Evolutionary conservation across 2,888 invertebrate genomes (phyloP).

Genomic region (Agriotes lineatus): DNA sequence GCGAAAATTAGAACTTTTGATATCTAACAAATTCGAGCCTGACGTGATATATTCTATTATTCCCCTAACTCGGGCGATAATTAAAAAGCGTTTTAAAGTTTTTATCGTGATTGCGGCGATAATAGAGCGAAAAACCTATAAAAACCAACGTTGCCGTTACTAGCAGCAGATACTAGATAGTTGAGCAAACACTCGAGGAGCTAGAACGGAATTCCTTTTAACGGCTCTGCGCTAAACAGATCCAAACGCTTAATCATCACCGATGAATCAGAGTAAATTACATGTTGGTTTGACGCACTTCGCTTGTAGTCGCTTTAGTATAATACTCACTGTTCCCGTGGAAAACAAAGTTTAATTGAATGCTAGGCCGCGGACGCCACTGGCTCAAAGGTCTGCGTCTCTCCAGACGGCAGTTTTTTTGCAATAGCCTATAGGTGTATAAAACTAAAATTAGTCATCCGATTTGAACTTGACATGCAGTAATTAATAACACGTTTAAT

Average conservation of each 20-base stretch:
- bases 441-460: background rate
- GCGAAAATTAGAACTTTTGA: background rate
- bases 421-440: background rate
- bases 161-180: background rate
- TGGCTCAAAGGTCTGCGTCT: background rate
- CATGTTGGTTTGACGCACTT: slow-evolving; percentile 23
- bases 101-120: background rate
- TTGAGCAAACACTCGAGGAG: slow-evolving; percentile 2
- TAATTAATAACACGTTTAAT: background rate
- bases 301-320: slow-evolving; percentile 10
- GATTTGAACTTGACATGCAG: background rate
- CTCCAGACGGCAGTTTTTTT: background rate
- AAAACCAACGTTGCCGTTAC: slow-evolving; percentile 1
- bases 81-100: background rate
- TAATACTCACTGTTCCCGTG: background rate
- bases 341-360: slow-evolving; percentile 1
- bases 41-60: background rate
- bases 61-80: background rate
- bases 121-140: background rate
- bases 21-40: background rate
- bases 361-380: background rate
- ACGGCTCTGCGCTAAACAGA: slow-evolving; percentile 11
- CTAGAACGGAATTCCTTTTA: slow-evolving; percentile 17
- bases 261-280: slow-evolving; percentile 29
- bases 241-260: slow-evolving; percentile 21